A percentile compares a stretch with the other conserved stretches of the same genome.
These are phyloP conservation scores for Embidobia sp. DNA, from an alignment of 2,888 invertebrate species.

Conservation along the genomic window DNA sequence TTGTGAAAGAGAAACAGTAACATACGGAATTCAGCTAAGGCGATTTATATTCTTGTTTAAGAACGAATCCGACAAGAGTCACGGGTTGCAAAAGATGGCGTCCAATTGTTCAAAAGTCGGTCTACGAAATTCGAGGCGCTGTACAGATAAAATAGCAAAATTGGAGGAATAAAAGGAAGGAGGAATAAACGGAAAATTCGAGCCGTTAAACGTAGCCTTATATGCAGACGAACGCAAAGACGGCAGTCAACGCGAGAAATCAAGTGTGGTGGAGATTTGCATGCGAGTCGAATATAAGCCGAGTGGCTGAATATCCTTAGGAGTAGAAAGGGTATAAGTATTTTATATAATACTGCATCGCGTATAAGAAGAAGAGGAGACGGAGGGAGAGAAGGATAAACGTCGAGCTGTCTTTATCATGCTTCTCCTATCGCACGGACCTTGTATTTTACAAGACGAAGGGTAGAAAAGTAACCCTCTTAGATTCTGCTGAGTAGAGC, in stretches of 20 bases:
- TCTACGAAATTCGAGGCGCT: conserved; percentile 36
- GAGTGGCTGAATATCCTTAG: conserved; percentile 74
- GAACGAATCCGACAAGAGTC: conserved; percentile 8
- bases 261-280: conserved; percentile 80
- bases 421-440: conserved; percentile 56
- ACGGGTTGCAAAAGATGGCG: conserved; percentile 18
- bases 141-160: conserved; percentile 49
- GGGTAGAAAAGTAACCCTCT: conserved; percentile 63
- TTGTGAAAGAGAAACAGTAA: no score
- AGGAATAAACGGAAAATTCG: conserved; percentile 51
- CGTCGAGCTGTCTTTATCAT: conserved; percentile 58
- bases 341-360: conserved; percentile 74
- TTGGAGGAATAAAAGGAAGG: conserved; percentile 44
- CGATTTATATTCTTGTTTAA: no score
- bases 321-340: conserved; percentile 74
- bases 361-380: conserved; percentile 66
- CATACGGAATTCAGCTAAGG: no score
- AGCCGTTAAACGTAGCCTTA: conserved; percentile 58
- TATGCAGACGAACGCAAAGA: conserved; percentile 57
- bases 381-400: conserved; percentile 42
- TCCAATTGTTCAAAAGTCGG: conserved; percentile 38
- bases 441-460: conserved; percentile 64
- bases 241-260: conserved; percentile 73
- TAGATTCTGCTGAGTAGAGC: conserved; percentile 63
- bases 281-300: conserved; percentile 79